Percentiles rank a stretch among this genome's conserved stretches.
These are phyloP conservation scores for Nomada lathburiana DNA, from an alignment of 2,888 invertebrate genomes.

Conservation along the genomic window DNA sequence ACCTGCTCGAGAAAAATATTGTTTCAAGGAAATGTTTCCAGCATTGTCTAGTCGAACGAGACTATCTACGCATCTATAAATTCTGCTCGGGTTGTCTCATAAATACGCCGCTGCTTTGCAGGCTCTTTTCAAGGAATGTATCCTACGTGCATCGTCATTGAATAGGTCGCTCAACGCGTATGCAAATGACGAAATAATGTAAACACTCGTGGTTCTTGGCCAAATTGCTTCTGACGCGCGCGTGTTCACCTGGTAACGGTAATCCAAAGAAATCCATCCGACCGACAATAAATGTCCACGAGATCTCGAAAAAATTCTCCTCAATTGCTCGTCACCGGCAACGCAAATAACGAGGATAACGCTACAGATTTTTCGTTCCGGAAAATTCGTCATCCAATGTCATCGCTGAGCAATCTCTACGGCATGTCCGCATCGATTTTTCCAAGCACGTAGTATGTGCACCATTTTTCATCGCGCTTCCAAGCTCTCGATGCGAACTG, in stretches of 20 bases:
- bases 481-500: too few species aligned
- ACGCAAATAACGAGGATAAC: background rate
- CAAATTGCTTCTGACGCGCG: slow-evolving; percentile 34
- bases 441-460: too few species aligned
- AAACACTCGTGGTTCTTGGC: slow-evolving; percentile 39
- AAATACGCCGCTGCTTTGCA: slow-evolving; percentile 23
- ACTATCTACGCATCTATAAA: background rate
- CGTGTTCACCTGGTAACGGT: slow-evolving; percentile 16
- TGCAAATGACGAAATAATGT: slow-evolving; percentile 56
- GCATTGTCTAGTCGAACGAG: background rate
- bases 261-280: slow-evolving; percentile 25
- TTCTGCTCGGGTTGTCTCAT: slow-evolving; percentile 6
- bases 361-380: slow-evolving; percentile 1
- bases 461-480: too few species aligned
- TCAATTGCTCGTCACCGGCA: background rate
- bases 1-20: background rate
- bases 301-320: background rate
- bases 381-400: background rate
- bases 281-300: background rate
- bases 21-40: background rate
- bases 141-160: slow-evolving; percentile 34
- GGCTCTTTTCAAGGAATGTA: slow-evolving; percentile 11
- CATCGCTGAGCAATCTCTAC: too few species aligned
- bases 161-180: slow-evolving; percentile 52
- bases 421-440: too few species aligned